Evolutionary conservation across 92 coral and sea anemone species (phyloP).

Genomic region (Phenganax subtilis): DNA sequence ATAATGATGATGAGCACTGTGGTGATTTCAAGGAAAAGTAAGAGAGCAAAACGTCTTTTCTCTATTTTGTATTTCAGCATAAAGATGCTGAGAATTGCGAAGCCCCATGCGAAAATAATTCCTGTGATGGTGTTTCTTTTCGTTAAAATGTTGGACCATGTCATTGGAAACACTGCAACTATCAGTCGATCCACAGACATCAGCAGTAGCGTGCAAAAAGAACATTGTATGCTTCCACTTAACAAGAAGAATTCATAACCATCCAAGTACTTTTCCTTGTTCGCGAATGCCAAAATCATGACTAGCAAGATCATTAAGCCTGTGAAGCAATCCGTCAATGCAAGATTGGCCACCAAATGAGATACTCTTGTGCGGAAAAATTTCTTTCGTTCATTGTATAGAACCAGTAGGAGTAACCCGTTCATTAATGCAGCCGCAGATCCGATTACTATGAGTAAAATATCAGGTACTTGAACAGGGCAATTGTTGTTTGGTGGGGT

Average conservation of each 20-base stretch:
- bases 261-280: too few species aligned
- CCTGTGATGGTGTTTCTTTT: slow-evolving; percentile 8
- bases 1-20: not conserved
- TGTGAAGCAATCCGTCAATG: slow-evolving; percentile 11
- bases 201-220: slow-evolving; percentile 7
- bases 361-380: slow-evolving; percentile 25
- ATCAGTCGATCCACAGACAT: slow-evolving; percentile 16
- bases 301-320: slow-evolving; percentile 4
- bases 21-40: slow-evolving; percentile 2
- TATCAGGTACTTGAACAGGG: not conserved
- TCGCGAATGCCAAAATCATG: not conserved
- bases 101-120: slow-evolving; percentile 3
- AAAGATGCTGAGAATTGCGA: not conserved
- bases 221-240: not conserved
- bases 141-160: slow-evolving; percentile 7
- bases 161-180: slow-evolving; percentile 7
- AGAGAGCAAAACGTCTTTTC: not conserved
- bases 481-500: not conserved
- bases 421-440: slow-evolving; percentile 15
- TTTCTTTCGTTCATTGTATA: slow-evolving; percentile 12
- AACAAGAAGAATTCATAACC: not conserved
- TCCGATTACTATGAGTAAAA: not conserved
- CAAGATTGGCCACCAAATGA: slow-evolving; percentile 19
- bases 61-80: not conserved
- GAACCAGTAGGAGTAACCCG: not conserved